phyloP scores from a whole-genome alignment of 2,888 invertebrate genomes.

The Blera fallax region DNA sequence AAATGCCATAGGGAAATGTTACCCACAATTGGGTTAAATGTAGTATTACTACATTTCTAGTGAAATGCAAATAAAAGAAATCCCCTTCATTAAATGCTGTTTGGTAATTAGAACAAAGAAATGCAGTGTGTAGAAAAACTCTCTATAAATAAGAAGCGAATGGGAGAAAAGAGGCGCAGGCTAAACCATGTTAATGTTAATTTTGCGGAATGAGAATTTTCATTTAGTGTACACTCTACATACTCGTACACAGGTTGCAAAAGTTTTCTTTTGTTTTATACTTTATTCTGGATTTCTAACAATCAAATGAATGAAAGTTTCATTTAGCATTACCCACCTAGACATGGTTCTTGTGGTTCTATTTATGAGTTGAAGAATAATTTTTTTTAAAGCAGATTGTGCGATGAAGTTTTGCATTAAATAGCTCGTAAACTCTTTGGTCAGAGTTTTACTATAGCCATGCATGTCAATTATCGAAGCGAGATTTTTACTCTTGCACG shows the following conservation, averaged over 20 bases:
- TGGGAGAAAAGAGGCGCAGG: neutral
- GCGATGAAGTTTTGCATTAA: neutral
- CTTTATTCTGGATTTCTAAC: neutral
- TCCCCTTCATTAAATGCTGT: neutral
- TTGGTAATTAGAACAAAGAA: conserved; percentile 41
- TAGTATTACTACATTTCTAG: conserved; percentile 13
- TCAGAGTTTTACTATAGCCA: neutral
- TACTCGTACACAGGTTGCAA: neutral
- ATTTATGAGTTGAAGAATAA: neutral
- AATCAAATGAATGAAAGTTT: neutral
- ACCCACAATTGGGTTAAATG: conserved; percentile 34
- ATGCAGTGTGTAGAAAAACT: conserved; percentile 1
- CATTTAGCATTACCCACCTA: neutral
- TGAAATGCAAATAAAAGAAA: neutral
- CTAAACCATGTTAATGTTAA: conserved; percentile 17
- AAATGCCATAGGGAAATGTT: conserved; percentile 11
- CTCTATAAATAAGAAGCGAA: neutral
- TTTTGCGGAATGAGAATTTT: conserved; percentile 13
- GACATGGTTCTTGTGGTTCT: neutral
- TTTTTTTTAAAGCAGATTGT: neutral
- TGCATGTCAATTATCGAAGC: no score
- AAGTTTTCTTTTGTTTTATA: neutral
- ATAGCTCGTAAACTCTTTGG: neutral
- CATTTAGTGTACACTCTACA: neutral
- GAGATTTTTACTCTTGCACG: neutral